These are phyloP conservation scores for Colinus virginianus DNA, from an alignment of 2,113 vertebrate genomes.

Conservation along the genomic window DNA sequence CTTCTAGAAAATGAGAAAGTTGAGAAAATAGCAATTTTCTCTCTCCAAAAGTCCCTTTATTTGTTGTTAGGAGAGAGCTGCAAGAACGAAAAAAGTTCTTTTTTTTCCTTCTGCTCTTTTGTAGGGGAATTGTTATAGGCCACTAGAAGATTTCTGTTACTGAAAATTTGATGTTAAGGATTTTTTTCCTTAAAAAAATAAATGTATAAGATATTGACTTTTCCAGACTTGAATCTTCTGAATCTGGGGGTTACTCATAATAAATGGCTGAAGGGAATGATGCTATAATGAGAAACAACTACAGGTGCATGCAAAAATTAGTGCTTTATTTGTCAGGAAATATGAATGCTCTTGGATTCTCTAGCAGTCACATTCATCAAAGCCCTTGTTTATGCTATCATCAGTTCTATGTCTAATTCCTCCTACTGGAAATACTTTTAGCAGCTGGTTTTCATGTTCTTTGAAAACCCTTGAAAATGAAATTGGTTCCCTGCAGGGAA, in stretches of 20 bases:
- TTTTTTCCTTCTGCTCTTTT: not conserved
- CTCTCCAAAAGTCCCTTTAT: not conserved
- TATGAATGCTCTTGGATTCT: not conserved
- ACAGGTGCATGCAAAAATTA: not conserved
- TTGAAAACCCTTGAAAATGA: conserved; percentile 35
- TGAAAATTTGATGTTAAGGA: not conserved
- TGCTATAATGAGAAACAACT: not conserved
- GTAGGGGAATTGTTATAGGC: not conserved
- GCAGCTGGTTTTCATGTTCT: conserved; percentile 21
- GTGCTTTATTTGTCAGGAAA: conserved; percentile 2
- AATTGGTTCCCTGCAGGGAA: conserved; percentile 19
- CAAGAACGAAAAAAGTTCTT: not conserved
- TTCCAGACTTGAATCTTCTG: not conserved
- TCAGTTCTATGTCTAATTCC: not conserved
- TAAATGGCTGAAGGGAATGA: not conserved
- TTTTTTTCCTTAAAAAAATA: not conserved
- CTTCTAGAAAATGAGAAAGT: not conserved
- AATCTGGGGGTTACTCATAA: not conserved
- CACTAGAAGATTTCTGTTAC: not conserved
- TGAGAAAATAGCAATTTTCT: not conserved
- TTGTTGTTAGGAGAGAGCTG: not conserved
- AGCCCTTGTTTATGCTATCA: conserved; percentile 25
- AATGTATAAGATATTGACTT: not conserved
- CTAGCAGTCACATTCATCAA: conserved; percentile 17
- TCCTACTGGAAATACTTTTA: conserved; percentile 7